Base-by-base conservation (phyloP, 2,888 invertebrate species). In the Cheilosia soror region DNA sequence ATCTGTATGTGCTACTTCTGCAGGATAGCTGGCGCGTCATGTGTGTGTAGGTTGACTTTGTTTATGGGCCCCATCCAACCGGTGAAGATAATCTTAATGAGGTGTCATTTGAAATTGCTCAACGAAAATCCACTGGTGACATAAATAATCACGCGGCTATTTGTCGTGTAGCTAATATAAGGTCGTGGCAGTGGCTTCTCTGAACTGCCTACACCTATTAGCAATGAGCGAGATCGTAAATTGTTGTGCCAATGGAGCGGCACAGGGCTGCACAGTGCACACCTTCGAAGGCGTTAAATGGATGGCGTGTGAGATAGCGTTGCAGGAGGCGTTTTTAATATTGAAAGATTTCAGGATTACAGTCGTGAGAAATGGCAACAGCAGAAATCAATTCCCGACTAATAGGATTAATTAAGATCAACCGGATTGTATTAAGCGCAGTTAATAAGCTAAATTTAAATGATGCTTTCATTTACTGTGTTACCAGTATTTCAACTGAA, bases 61-160 rank as follows among this genome's bases (percentile, higher is more conserved):
- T 84, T 84, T 84, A 84, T 84, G 84, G 80, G 62, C 49, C 44
- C 83, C 79, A 55, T 73, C 55, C 55, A 65, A 13, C 63, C 72
- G 63, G 31, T 69, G 79, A 31, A 84, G 84, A 84, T 84, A 84
- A 84, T 84, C 84, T 84, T 84, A 84, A 84, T 84, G 84, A 84
- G 84, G 84, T 84, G 84, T 84, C 84, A 75, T 80, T 80, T 80
- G 80, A 55, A 84, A 75, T 69, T 84, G 83, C 83, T 80, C 73
- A 79, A 80, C 83, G 80, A 75, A 80, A 84, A 84, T 75, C 75
- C 84, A 69, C 58, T 80, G 75, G 65, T 75, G 84, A 84, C 80
- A 84, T 84, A 84, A 84, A 80, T 84, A 80, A 84, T 84, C 84
- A 75, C 80, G 69, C 75, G 80, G 75, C 75, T 80, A 84, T 84